A percentile compares a stretch with the other conserved stretches of the same genome.
Evolutionary conservation across 2,888 invertebrate genomes (phyloP).

Genomic region (Caenorhabditis uteleia): DNA sequence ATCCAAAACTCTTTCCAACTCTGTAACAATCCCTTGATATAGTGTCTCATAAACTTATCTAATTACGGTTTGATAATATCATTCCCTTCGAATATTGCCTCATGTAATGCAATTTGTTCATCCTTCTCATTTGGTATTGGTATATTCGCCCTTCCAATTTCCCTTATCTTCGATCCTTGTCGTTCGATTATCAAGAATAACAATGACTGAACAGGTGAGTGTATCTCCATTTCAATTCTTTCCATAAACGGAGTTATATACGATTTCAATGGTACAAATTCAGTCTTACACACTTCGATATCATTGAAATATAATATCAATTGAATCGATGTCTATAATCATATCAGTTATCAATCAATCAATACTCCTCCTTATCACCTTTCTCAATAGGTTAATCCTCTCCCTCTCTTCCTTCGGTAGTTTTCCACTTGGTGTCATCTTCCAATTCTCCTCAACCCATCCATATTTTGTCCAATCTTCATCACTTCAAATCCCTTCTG

Average conservation of each 20-base stretch:
- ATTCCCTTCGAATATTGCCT: conserved; percentile 22
- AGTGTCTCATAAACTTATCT: too few species aligned
- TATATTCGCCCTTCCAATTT: conserved; percentile 19
- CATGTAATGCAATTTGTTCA: conserved; percentile 21
- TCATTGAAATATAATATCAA: conserved; percentile 32
- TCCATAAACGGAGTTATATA: conserved; percentile 14
- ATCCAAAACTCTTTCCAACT: conserved; percentile 16
- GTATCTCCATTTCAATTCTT: conserved; percentile 28
- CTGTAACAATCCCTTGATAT: conserved; percentile 6
- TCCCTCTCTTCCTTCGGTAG: conserved; percentile 17
- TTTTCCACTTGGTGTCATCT: conserved; percentile 15
- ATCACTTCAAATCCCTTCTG: not conserved
- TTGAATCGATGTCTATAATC: conserved; percentile 12
- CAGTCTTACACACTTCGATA: conserved; percentile 21
- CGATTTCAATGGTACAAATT: conserved; percentile 18
- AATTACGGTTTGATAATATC: conserved; percentile 14
- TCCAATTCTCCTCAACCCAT: conserved; percentile 2
- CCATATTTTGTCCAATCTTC: conserved; percentile 22
- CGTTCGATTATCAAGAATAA: conserved; percentile 16
- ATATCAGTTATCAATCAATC: not conserved
- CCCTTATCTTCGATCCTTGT: conserved; percentile 8
- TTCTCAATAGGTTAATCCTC: conserved; percentile 5
- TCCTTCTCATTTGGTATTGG: conserved; percentile 22
- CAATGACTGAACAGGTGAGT: conserved; percentile 6
- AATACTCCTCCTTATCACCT: not conserved